Evolutionary conservation across 2,888 invertebrate species (phyloP).

Genomic region (Dolichomitus sp.): DNA sequence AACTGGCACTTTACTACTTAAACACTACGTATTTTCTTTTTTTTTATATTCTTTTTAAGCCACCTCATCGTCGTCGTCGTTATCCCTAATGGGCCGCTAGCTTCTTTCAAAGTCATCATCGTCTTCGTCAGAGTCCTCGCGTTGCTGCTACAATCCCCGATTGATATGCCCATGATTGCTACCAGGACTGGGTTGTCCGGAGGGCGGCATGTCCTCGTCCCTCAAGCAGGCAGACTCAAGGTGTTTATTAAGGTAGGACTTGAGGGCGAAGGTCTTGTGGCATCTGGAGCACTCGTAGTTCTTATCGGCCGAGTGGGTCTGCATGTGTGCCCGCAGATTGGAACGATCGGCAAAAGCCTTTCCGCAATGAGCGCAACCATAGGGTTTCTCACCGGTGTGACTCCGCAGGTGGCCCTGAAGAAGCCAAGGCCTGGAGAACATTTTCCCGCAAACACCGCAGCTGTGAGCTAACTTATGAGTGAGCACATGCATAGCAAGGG

Average conservation of each 20-base stretch:
- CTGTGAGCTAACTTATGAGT: constrained; percentile 98
- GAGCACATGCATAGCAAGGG: constrained; percentile 96
- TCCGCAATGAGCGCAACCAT: constrained; percentile 97
- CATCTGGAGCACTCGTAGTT: constrained; percentile 96
- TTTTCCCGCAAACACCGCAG: constrained; percentile 97
- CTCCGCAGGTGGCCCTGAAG: constrained; percentile 95
- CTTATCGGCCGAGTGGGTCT: constrained; percentile 97
- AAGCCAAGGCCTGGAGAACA: constrained; percentile 98
- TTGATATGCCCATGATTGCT: constrained; percentile 68
- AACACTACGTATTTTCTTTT: constrained; percentile 19
- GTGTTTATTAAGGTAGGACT: constrained; percentile 98
- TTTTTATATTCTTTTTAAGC: not conserved
- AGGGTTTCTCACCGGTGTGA: constrained; percentile 98
- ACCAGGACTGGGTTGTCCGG: constrained; percentile 53
- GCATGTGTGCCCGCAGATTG: constrained; percentile 97
- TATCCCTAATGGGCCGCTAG: constrained; percentile 53
- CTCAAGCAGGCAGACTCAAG: constrained; percentile 95
- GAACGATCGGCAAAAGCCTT: constrained; percentile 98
- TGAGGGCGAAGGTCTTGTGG: constrained; percentile 96
- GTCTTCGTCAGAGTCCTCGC: constrained; percentile 54
- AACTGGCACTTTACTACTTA: constrained; percentile 69
- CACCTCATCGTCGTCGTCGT: constrained; percentile 38
- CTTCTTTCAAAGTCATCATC: constrained; percentile 51
- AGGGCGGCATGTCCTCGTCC: constrained; percentile 83
- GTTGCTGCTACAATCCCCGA: constrained; percentile 82